Evolutionary conservation across 1,140 invertebrate species (phyloP).

Genomic region (Copidosoma floridanum): DNA sequence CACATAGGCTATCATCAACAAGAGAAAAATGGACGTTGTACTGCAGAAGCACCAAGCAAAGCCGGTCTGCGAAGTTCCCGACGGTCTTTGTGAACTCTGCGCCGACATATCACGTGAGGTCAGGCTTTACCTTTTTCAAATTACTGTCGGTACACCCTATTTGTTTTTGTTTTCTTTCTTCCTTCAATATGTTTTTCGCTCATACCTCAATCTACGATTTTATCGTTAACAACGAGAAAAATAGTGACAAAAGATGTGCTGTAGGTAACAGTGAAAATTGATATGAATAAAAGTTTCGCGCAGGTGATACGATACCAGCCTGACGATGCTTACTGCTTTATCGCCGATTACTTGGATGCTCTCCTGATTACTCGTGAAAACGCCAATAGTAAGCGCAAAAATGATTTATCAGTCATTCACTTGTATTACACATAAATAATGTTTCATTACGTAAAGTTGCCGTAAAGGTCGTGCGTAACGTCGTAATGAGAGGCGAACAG

Average conservation of each 20-base stretch:
- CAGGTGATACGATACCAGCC: conserved; percentile 65
- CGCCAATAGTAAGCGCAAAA: conserved; percentile 46
- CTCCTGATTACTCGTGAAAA: conserved; percentile 68
- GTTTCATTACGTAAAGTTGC: conserved; percentile 42
- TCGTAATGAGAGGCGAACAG: conserved; percentile 48
- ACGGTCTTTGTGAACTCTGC: conserved; percentile 68
- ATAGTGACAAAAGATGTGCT: background rate
- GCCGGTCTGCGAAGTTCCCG: conserved; percentile 53
- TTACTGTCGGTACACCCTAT: too few species aligned
- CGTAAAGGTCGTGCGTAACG: conserved; percentile 51
- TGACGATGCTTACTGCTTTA: conserved; percentile 62
- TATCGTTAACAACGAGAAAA: too few species aligned
- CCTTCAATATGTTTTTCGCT: too few species aligned
- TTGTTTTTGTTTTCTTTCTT: too few species aligned
- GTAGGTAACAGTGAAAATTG: background rate
- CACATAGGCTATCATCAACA: too few species aligned
- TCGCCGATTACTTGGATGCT: conserved; percentile 68
- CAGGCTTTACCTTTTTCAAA: background rate
- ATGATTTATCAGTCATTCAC: background rate
- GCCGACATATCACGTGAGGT: conserved; percentile 70
- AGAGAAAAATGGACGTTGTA: conserved; percentile 39
- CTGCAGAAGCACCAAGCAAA: conserved; percentile 42
- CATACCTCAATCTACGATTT: too few species aligned
- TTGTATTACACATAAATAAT: too few species aligned
- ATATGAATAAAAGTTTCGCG: conserved; percentile 1